Evolutionary conservation across 92 coral and sea anemone genomes (phyloP).

Genomic region (Isaurus tuberculatus): DNA sequence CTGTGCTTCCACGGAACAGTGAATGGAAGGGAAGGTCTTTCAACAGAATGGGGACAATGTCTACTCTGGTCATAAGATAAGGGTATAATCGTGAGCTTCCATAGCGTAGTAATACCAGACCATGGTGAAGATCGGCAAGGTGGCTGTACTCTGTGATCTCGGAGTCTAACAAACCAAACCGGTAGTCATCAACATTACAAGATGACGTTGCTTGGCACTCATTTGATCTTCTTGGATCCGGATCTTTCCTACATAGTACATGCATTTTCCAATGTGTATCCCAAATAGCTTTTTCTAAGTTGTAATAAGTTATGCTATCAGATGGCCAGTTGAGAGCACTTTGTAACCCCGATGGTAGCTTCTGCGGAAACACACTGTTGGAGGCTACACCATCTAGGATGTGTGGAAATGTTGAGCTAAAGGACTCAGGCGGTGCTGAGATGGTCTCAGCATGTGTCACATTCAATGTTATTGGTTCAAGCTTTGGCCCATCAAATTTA

Average conservation of each 20-base stretch:
- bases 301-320: constrained; percentile 13
- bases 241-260: constrained; percentile 54
- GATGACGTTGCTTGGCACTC: no score
- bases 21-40: constrained; percentile 26
- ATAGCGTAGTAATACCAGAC: constrained; percentile 50
- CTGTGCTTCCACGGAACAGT: not conserved
- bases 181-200: not conserved
- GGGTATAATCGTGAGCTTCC: constrained; percentile 43
- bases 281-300: constrained; percentile 53
- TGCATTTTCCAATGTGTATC: constrained; percentile 62
- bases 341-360: constrained; percentile 38
- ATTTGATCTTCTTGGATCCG: constrained; percentile 49
- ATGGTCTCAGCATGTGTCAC: constrained; percentile 54
- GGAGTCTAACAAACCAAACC: constrained; percentile 45
- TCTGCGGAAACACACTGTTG: constrained; percentile 5
- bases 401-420: not conserved
- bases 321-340: constrained; percentile 44
- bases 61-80: constrained; percentile 51
- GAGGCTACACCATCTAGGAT: constrained; percentile 56
- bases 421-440: constrained; percentile 59
- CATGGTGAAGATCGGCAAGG: constrained; percentile 61
- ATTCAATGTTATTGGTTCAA: constrained; percentile 52
- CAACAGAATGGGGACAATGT: constrained; percentile 46
- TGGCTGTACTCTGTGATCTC: constrained; percentile 41
- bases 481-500: constrained; percentile 55